Evolutionary conservation across 2,113 vertebrate species (phyloP).

Genomic region (Bujurquina vittata): DNA sequence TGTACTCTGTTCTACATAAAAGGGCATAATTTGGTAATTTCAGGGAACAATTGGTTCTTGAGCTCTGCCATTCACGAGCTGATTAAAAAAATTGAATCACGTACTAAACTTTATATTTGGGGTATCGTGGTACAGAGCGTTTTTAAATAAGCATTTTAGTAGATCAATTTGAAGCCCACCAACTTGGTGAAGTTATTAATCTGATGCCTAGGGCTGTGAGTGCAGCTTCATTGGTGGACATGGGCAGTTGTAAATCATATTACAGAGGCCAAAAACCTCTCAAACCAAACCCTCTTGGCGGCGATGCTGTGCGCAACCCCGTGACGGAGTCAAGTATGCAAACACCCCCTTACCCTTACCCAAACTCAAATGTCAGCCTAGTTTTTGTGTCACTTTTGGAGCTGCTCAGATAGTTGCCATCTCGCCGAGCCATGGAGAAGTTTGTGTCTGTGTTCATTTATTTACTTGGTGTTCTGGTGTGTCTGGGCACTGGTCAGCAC

Average conservation of each 20-base stretch:
- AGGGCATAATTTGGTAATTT: neutral
- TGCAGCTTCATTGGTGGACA: neutral
- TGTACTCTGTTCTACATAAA: neutral
- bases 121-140: neutral
- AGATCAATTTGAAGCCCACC: neutral
- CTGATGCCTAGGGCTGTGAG: neutral
- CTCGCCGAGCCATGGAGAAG: constrained; percentile 55
- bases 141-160: neutral
- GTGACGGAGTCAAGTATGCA: constrained; percentile 33
- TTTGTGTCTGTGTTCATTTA: constrained; percentile 2
- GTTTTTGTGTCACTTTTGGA: constrained; percentile 3
- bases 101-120: neutral
- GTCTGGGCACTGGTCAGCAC: constrained; percentile 63
- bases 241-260: neutral
- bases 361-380: constrained; percentile 4
- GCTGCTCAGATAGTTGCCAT: neutral
- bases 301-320: constrained; percentile 43
- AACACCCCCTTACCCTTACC: constrained; percentile 34
- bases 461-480: constrained; percentile 47
- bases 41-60: neutral
- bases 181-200: neutral
- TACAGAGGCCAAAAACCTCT: neutral
- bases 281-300: neutral
- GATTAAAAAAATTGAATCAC: neutral
- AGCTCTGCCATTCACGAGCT: neutral